Base-by-base conservation (phyloP, 2,113 vertebrate species). In the Centropus bengalensis region DNA sequence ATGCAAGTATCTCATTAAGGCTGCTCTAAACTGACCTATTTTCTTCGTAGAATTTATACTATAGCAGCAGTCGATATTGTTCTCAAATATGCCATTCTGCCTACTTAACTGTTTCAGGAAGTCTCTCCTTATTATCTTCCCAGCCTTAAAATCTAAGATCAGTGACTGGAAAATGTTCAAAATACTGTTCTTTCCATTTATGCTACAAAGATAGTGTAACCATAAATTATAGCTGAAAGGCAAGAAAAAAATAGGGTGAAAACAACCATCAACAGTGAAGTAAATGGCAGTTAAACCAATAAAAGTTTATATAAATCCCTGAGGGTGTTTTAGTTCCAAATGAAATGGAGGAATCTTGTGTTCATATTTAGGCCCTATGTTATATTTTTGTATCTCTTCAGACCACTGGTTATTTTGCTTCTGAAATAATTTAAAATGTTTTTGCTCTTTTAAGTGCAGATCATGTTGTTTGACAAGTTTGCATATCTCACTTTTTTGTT, bases 101-200 rank as follows among this genome's bases (percentile, higher is more conserved):
- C 77, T 78, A 47, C 33, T 89, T 91, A 94, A 86, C 88, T 93
- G 82, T 69, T 95, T 86, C 67, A 88, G 64, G 82, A 83, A 74
- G 60, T 38, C 30, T 91, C 92, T 66, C 60, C 77, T 96, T 73
- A 92, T 94, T 92, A 91, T 89, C 55, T 81, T 93, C 52, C 84
- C 86, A 51, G 42, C 22, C 66, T 90, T 84, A 55, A 78, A 79
- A 83, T 92, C 32, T 30, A 89, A 71, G 17, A 77, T 26, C 79
- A 93, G 44, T 91, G 85, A 91, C 71, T 93, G 59, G 54, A 95
- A 96, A 95, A 30, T 44, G 14, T 92, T 88, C 54, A 86, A 91
- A 95, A 88, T 79, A 6, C 23, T 68, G 17, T 42, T 49, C 66
- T 47, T 80, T 82, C 28, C 9, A 44, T 90, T 95, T 89, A 67